Conservation (phyloP, 2,888 invertebrate genomes). For the Cantharis lateralis region DNA sequence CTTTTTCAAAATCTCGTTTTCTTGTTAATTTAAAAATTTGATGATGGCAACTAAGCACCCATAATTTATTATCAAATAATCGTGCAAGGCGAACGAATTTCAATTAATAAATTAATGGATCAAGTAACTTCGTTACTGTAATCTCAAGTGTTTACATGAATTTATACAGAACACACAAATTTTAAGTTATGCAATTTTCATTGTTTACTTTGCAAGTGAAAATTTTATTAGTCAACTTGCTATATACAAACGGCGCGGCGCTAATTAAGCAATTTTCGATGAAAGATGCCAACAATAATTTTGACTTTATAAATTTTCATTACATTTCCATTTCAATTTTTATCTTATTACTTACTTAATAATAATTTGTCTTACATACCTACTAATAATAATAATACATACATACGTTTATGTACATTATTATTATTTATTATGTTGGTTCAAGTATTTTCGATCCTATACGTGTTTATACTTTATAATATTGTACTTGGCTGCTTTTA, state of each 20-base stretch:
- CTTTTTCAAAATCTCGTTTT: neutral
- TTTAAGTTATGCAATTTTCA: neutral
- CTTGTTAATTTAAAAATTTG: neutral
- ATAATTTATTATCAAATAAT: neutral
- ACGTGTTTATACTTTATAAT: too few species aligned
- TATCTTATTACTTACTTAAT: too few species aligned
- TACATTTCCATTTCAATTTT: neutral
- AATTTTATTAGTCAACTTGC: neutral
- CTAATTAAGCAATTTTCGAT: neutral
- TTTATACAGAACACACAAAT: neutral
- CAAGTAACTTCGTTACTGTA: neutral
- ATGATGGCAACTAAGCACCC: neutral
- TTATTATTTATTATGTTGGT: too few species aligned
- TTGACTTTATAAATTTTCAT: neutral
- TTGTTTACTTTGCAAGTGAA: neutral
- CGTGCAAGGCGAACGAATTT: neutral
- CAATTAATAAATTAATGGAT: constrained; percentile 13
- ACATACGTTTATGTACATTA: too few species aligned
- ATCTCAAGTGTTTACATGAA: neutral
- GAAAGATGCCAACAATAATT: neutral
- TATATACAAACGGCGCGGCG: neutral
- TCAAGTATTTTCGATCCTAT: too few species aligned
- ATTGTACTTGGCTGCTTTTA: neutral
- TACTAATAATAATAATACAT: too few species aligned
- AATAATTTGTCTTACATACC: too few species aligned